Conservation (phyloP, 2,888 invertebrate species). For the Xanthorhoe designata region DNA sequence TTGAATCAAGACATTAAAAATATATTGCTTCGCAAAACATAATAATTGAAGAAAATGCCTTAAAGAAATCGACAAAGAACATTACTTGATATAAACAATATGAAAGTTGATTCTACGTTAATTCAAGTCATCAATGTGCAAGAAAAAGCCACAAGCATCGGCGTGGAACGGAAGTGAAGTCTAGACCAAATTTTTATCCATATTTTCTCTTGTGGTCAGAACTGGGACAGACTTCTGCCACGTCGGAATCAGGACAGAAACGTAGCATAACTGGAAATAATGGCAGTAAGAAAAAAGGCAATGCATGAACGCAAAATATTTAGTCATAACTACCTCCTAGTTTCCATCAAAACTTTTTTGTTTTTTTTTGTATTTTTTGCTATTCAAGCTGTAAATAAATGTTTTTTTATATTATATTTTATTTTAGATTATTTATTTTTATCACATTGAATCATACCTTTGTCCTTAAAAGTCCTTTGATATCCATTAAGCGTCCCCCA, state of each 20-base stretch:
- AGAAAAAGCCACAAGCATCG: conserved; percentile 37
- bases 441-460: conserved; percentile 59
- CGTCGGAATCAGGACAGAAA: background rate
- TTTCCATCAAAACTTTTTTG: background rate
- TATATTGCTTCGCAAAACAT: too few species aligned
- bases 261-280: background rate
- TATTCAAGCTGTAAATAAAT: background rate
- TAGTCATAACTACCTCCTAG: background rate
- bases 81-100: conserved; percentile 9
- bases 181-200: conserved; percentile 30
- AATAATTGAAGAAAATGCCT: too few species aligned
- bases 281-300: background rate
- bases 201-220: conserved; percentile 30
- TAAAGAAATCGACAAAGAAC: background rate
- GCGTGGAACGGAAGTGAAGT: conserved; percentile 39
- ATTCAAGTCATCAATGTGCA: conserved; percentile 34
- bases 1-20: too few species aligned
- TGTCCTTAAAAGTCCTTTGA: conserved; percentile 57
- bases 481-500: conserved; percentile 84
- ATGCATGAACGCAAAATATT: background rate
- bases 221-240: conserved; percentile 9
- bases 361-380: too few species aligned
- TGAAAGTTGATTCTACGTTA: conserved; percentile 33
- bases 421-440: background rate
- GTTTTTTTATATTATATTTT: background rate